These are phyloP conservation scores for Pollenia angustigena DNA, from an alignment of 2,888 invertebrate species.

Conservation along the genomic window DNA sequence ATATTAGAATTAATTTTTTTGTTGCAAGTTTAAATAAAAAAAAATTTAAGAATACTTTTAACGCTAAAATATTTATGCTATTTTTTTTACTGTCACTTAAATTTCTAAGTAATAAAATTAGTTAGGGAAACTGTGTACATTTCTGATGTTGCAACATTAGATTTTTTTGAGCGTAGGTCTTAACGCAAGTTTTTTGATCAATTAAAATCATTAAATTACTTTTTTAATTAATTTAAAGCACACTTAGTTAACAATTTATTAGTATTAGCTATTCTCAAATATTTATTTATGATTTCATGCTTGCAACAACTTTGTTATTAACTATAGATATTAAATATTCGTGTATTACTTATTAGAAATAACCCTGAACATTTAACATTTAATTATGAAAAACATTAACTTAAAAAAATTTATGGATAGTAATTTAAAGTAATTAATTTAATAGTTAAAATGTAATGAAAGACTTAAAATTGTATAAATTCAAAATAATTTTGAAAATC, in stretches of 20 bases:
- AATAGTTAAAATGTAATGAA: constrained; percentile 48
- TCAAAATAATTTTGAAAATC: constrained; percentile 22
- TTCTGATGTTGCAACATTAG: no score
- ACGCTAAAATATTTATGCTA: no score
- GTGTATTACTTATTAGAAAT: constrained; percentile 21
- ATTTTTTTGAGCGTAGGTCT: no score
- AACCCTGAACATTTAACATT: constrained; percentile 62
- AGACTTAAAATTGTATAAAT: constrained; percentile 31
- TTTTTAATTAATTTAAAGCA: constrained; percentile 2
- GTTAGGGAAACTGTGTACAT: no score
- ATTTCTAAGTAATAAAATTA: no score
- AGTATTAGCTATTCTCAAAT: constrained; percentile 9
- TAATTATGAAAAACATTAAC: constrained; percentile 44
- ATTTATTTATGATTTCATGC: constrained; percentile 24
- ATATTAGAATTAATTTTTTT: no score
- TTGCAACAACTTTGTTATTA: constrained; percentile 4
- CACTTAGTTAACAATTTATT: constrained; percentile 14
- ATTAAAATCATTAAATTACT: constrained; percentile 4
- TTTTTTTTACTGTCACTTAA: no score
- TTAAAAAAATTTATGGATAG: constrained; percentile 33
- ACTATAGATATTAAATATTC: not conserved
- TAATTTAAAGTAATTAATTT: constrained; percentile 60
- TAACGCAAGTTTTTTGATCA: not conserved
- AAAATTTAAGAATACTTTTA: no score
- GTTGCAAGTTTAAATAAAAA: no score